Evolutionary conservation across 2,113 vertebrate genomes (phyloP).

Genomic region (Atlantisia rogersi): DNA sequence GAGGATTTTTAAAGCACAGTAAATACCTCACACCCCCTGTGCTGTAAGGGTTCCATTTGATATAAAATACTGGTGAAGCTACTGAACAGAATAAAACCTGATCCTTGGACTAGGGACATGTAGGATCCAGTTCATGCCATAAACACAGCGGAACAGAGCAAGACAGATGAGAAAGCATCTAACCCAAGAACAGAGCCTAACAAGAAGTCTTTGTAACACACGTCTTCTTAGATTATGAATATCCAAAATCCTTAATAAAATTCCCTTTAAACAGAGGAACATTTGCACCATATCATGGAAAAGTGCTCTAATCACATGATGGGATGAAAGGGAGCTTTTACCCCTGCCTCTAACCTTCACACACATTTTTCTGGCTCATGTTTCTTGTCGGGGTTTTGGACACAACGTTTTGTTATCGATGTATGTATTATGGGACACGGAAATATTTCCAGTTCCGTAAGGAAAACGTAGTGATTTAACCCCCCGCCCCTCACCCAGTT

Average conservation of each 20-base stretch:
- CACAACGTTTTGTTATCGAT: accelerated
- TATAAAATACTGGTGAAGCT: neutral
- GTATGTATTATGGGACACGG: accelerated
- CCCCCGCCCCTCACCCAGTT: neutral
- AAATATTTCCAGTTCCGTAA: neutral
- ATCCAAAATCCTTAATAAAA: neutral
- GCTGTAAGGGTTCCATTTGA: neutral
- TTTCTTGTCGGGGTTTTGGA: neutral
- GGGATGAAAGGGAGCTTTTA: neutral
- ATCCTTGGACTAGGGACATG: neutral
- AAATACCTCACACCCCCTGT: neutral
- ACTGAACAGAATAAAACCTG: neutral
- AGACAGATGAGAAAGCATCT: neutral
- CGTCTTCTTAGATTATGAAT: neutral
- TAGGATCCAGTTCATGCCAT: neutral
- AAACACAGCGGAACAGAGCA: neutral
- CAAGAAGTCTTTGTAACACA: neutral
- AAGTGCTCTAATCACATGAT: neutral
- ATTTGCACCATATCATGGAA: neutral
- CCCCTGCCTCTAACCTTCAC: neutral
- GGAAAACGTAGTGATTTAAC: neutral
- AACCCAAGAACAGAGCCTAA: neutral
- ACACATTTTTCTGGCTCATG: neutral
- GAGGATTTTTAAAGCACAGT: neutral
- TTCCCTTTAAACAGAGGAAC: neutral